phyloP scores from a whole-genome alignment of 2,797 vertebrate genomes.

The Borostomias antarcticus region DNA sequence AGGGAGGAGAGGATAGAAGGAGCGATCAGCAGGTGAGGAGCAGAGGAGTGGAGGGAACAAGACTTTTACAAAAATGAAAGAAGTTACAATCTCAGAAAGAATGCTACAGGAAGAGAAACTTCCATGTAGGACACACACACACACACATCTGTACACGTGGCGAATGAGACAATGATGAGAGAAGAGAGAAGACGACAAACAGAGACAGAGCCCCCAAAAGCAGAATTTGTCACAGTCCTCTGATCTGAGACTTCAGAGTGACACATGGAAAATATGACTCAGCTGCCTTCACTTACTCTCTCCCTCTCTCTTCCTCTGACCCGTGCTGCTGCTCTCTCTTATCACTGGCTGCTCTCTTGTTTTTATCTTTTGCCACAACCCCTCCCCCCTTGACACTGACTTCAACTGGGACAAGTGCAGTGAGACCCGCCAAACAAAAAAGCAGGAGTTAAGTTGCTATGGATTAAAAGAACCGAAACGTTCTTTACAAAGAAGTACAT shows the following conservation, averaged over 20 bases:
- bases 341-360: constrained; percentile 29
- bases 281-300: not conserved
- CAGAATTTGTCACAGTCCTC: not conserved
- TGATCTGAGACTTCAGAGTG: not conserved
- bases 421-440: constrained; percentile 8
- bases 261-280: not conserved
- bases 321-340: not conserved
- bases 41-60: not conserved
- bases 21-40: constrained; percentile 18
- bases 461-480: constrained; percentile 61
- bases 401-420: constrained; percentile 16
- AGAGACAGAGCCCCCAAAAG: not conserved
- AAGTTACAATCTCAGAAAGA: not conserved
- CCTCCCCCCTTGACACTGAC: constrained; percentile 23
- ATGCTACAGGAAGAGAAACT: too few relatives aligned
- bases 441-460: too few relatives aligned
- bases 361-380: constrained; percentile 18
- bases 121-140: constrained; percentile 26
- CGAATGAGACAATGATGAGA: constrained; percentile 34
- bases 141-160: constrained; percentile 4
- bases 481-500: not conserved
- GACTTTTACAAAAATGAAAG: not conserved
- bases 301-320: not conserved
- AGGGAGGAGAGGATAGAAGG: constrained; percentile 11
- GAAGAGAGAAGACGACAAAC: not conserved